Base-by-base conservation (phyloP, 1,140 invertebrate genomes). In the Drosophila seguyi region DNA sequence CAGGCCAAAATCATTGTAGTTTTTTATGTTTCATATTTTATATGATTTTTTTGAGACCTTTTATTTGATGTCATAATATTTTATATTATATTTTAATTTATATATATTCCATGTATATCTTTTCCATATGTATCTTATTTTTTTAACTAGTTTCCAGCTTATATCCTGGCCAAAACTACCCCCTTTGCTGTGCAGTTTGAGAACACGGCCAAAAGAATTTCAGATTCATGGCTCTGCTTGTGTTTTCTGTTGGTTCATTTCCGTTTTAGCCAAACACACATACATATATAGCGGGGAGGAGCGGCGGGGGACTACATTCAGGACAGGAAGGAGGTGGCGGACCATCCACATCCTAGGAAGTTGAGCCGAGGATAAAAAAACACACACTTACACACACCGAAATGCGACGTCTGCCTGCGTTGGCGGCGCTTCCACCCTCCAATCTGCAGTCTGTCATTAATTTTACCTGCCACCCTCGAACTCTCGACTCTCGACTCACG, bases 191-290 rank as follows among this genome's bases (percentile, higher is more conserved):
- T 34, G 1, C 4, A 69, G 42, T 14, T 2, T 38, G 29, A 22
- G 25, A 42, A 25, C 44, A 18, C 75, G 75, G 60, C 42, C 47
- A 65, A 63, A 79, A 82, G 75, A 83, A 88, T 88, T 88, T 88
- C 83, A 83, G 84, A 87, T 87, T 87, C 83, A 88, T 83, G 76
- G 76, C 79, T 63, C 59, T 83, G 83, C 42, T 73, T 86, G 59
- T 85, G 57, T 71, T 75, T 86, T 87, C 71, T 87, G 83, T 83
- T 87, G 69, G 67, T 75, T 87, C 83, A 82, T 87, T 87, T 87
- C 83, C 83, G 83, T 81, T 85, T 50, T 50, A 61, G 62, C 67
- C 67, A 62, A 59, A 73, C 56, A 79, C 25, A 61, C 25, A 79
- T 38, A 60, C 22, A 31, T 41, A 6, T 52, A 42, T 39, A 22